Percentiles rank a stretch among this genome's conserved stretches.
Evolutionary conservation across 2,888 invertebrate genomes (phyloP).

Genomic region (Osmoderma eremita): DNA sequence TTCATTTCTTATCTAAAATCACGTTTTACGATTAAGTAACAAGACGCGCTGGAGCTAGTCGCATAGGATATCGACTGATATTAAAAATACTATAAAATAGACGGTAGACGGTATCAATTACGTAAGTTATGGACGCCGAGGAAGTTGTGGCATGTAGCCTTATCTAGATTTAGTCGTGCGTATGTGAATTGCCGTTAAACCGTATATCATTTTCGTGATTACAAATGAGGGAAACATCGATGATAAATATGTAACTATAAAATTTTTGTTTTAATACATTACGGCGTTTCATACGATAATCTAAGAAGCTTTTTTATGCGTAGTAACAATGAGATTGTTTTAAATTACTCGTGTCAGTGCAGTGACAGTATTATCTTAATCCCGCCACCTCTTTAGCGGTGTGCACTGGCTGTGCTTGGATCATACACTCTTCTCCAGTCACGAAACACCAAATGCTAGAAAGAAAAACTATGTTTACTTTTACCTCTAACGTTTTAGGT

Average conservation of each 20-base stretch:
- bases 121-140: constrained; percentile 17
- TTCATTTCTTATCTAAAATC: constrained; percentile 45
- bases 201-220: constrained; percentile 27
- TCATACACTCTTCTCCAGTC: background rate
- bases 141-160: constrained; percentile 13
- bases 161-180: constrained; percentile 25
- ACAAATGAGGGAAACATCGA: constrained; percentile 24
- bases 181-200: constrained; percentile 28
- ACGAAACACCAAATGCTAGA: no score
- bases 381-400: background rate
- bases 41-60: constrained; percentile 4
- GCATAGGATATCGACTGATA: constrained; percentile 34
- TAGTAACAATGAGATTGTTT: constrained; percentile 11
- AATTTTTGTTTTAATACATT: constrained; percentile 37
- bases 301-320: constrained; percentile 19
- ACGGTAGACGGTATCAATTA: constrained; percentile 33
- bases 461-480: no score
- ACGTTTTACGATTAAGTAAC: constrained; percentile 39
- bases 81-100: constrained; percentile 37
- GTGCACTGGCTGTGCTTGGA: background rate
- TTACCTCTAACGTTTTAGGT: no score
- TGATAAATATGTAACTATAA: constrained; percentile 34
- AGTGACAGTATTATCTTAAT: constrained; percentile 28
- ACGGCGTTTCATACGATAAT: constrained; percentile 20
- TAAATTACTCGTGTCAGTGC: constrained; percentile 19